Conservation (phyloP, 1,140 invertebrate species). For the Chrysomallon squamiferum region DNA sequence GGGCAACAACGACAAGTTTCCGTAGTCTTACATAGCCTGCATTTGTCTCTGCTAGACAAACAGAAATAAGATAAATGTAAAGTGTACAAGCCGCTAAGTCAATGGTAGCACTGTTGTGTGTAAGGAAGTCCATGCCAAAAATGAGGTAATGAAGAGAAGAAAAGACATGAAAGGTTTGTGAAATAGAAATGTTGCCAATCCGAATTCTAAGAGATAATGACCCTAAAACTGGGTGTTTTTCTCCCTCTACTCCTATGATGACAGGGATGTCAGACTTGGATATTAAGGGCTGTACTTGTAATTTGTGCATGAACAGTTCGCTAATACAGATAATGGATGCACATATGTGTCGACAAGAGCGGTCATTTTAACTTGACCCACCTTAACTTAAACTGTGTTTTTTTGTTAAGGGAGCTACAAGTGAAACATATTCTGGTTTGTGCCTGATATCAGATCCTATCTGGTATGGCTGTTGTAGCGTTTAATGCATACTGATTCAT, state of each 20-base stretch:
- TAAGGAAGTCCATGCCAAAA: neutral
- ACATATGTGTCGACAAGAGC: neutral
- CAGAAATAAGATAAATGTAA: neutral
- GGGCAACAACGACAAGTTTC: neutral
- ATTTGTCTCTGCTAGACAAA: neutral
- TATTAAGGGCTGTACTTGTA: neutral
- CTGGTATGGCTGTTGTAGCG: too few species aligned
- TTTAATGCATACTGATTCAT: too few species aligned
- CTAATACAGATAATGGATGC: neutral
- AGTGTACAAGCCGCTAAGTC: neutral
- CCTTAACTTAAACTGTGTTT: neutral
- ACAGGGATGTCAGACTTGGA: neutral
- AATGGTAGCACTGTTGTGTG: neutral
- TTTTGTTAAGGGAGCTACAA: slow-evolving; percentile 2
- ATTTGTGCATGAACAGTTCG: neutral
- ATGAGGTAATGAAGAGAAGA: neutral
- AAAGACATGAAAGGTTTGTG: slow-evolving; percentile 2
- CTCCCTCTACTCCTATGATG: neutral
- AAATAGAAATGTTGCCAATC: neutral
- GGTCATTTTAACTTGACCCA: neutral
- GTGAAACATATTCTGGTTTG: neutral
- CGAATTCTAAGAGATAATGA: neutral
- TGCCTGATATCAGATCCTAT: neutral
- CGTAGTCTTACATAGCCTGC: neutral
- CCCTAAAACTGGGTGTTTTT: neutral